Evolutionary conservation across 2,797 vertebrate species (phyloP), one percentile per base, ranked within the genome.

Genomic region (Botia almorhae): DNA sequence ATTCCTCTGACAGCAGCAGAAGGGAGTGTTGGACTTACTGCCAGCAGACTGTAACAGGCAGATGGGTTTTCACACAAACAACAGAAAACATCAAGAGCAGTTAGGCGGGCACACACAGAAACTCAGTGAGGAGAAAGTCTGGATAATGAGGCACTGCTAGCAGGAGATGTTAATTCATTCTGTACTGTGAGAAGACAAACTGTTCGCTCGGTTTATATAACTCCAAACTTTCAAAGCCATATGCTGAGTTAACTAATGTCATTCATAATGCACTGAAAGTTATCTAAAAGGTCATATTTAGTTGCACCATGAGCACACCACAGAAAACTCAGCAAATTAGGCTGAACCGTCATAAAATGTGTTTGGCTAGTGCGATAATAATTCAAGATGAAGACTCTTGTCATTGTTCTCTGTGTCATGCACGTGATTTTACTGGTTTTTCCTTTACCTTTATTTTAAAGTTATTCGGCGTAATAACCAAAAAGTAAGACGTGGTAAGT

Each of bases 21-120:
- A 91, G 93, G 94, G 91, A 89, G 92, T 92, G 91, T 92, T 93
- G 92, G 93, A 93, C 91, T 91, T 92, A 91, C 89, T 94, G 94
- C 93, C 93, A 93, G 89, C 88, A 88, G 92, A 91, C 93, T 90
- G 87, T 90, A 89, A 92, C 91, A 94, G 94, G 91, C 94, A 95
- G 94, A 95, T 95, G 94, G 94, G 92, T 92, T 93, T 93, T 65
- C 92, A 90, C 93, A 94, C 92, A 94, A 95, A 94, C 93, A 93
- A 91, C 92, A 85, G 92, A 93, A 93, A 87, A 94, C 94, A 95
- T 94, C 93, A 94, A 94, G 92, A 94, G 91, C 89, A 91, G 90
- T 89, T 91, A 95, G 93, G 90, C 92, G 93, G 94, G 93, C 93
- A 92, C 91, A 92, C 92, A 91, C 92, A 93, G 90, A 91, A 93